These are phyloP conservation scores for Agapostemon virescens DNA, from an alignment of 2,888 invertebrate species.

Conservation along the genomic window DNA sequence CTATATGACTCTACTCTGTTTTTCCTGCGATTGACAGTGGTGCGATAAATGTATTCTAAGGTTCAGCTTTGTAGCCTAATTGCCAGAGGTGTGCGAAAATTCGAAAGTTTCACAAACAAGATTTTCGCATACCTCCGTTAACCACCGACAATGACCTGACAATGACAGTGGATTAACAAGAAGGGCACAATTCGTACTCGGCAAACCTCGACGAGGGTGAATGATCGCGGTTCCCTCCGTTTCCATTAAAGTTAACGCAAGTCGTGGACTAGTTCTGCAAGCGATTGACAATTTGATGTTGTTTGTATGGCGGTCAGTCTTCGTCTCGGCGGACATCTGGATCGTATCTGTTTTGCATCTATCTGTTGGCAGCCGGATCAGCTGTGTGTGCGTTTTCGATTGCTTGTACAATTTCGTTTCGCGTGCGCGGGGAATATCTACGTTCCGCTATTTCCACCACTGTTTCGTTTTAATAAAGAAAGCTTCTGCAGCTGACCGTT, in stretches of 20 bases:
- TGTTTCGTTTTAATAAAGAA: slow-evolving; percentile 3
- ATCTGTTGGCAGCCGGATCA: slow-evolving; percentile 3
- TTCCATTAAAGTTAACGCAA: slow-evolving; percentile 15
- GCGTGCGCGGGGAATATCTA: background rate
- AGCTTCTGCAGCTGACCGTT: slow-evolving; percentile 14
- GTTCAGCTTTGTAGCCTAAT: background rate
- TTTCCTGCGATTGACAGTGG: background rate
- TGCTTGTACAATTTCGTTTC: background rate
- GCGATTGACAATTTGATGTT: slow-evolving; percentile 34
- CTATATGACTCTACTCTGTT: background rate
- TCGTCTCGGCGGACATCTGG: slow-evolving; percentile 40
- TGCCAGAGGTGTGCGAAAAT: too few species aligned
- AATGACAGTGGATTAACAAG: background rate
- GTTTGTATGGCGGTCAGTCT: slow-evolving; percentile 50
- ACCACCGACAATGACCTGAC: too few species aligned
- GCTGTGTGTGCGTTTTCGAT: slow-evolving; percentile 55
- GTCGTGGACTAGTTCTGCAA: slow-evolving; percentile 9
- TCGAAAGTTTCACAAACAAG: too few species aligned
- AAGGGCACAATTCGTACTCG: background rate
- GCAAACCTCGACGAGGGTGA: background rate
- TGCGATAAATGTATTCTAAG: background rate
- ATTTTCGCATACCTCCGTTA: too few species aligned
- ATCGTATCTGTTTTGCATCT: slow-evolving; percentile 32
- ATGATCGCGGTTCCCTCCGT: background rate
- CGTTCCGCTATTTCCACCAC: background rate